Percentiles rank a stretch among this genome's conserved stretches.
These are phyloP conservation scores for Pavo muticus DNA, from an alignment of 2,113 vertebrate species.

Conservation along the genomic window DNA sequence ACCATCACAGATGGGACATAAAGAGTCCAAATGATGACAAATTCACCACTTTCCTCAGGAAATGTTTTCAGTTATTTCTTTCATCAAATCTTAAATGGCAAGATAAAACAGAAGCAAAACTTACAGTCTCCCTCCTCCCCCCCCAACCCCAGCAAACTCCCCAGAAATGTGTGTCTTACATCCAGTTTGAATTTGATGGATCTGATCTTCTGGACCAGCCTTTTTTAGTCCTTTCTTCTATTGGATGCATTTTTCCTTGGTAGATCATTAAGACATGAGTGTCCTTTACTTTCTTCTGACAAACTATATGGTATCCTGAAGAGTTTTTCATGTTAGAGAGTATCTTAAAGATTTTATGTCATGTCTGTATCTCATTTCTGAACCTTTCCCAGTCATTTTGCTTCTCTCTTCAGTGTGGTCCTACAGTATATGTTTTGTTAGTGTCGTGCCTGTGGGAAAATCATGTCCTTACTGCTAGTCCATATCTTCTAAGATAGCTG, in stretches of 20 bases:
- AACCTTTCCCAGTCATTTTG: background rate
- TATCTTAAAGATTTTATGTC: background rate
- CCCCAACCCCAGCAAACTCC: background rate
- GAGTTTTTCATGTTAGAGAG: background rate
- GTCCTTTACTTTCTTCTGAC: background rate
- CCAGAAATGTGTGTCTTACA: background rate
- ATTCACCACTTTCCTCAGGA: slow-evolving; percentile 12
- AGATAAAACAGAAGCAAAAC: background rate
- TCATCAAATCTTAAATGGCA: background rate
- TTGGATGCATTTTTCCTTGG: background rate
- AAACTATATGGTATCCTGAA: background rate
- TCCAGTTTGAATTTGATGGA: slow-evolving; percentile 1
- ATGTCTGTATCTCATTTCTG: background rate
- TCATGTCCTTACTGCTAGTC: background rate
- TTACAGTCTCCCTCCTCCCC: too few species aligned
- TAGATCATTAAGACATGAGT: background rate
- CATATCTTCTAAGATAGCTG: background rate
- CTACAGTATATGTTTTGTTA: background rate
- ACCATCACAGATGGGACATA: background rate
- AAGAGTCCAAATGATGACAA: slow-evolving; percentile 12
- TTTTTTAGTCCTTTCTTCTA: background rate
- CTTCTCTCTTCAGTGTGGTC: background rate
- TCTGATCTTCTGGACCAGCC: background rate
- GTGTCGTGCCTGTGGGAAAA: background rate
- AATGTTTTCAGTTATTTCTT: slow-evolving; percentile 5